phyloP scores from a whole-genome alignment of 2,888 invertebrate genomes.

The Drosophila trichaetosa region DNA sequence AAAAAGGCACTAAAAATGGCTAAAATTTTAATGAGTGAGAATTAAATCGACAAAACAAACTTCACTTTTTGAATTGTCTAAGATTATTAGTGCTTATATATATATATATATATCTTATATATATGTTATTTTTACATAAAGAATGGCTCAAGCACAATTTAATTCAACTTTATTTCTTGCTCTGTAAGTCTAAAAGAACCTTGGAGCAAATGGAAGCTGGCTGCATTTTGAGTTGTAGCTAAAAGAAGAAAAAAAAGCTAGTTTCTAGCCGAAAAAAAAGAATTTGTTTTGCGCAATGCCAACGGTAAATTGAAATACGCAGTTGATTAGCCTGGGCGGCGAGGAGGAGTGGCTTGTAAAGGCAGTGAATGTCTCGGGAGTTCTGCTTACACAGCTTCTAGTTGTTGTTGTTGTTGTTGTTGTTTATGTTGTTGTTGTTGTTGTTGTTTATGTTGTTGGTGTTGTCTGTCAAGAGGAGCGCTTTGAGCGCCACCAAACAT shows the following conservation, averaged over 20 bases:
- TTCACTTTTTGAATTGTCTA: not conserved
- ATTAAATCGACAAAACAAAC: not conserved
- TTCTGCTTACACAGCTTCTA: conserved; percentile 7
- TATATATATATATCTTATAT: too few species aligned
- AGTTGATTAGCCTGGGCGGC: conserved; percentile 67
- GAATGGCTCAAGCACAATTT: not conserved
- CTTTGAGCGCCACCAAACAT: conserved; percentile 60
- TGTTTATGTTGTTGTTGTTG: conserved; percentile 29
- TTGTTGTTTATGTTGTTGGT: conserved; percentile 34
- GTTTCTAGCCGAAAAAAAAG: conserved; percentile 46
- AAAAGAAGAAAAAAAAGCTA: conserved; percentile 15
- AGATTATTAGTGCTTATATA: not conserved
- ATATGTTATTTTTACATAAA: not conserved
- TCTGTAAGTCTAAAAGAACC: conserved; percentile 10
- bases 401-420: conserved; percentile 7
- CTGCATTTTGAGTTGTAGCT: conserved; percentile 14
- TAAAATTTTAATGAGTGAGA: not conserved
- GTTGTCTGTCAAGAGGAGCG: conserved; percentile 59
- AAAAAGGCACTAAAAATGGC: not conserved
- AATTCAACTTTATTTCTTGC: not conserved
- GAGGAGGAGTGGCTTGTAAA: conserved; percentile 27
- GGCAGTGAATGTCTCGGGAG: conserved; percentile 35
- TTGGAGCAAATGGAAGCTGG: conserved; percentile 15
- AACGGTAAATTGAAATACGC: conserved; percentile 75
- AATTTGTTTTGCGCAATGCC: conserved; percentile 47